phyloP scores from a whole-genome alignment of 2,888 invertebrate genomes.

The Acheta domesticus region DNA sequence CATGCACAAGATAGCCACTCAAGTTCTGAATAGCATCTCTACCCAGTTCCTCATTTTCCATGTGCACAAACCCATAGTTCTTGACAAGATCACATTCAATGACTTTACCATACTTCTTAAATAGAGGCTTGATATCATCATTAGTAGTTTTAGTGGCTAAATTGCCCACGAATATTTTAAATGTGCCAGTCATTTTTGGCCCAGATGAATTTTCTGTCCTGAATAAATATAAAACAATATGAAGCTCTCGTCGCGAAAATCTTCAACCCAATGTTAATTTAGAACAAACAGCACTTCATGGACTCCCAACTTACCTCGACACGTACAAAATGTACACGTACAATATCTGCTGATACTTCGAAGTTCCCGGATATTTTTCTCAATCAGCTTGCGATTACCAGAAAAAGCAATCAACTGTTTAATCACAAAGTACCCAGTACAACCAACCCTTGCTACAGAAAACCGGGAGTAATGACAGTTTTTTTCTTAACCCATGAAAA shows the following conservation, averaged over 20 bases:
- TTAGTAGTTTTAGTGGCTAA: conserved; percentile 87
- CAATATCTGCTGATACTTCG: too few relatives aligned
- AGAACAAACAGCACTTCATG: neutral
- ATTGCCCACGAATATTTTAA: conserved; percentile 98
- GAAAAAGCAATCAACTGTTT: too few relatives aligned
- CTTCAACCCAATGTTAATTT: too few relatives aligned
- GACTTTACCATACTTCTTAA: conserved; percentile 96
- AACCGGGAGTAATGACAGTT: too few relatives aligned
- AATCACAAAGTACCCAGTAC: too few relatives aligned
- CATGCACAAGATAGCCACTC: conserved; percentile 83
- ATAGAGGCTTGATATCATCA: conserved; percentile 84
- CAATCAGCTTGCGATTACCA: too few relatives aligned
- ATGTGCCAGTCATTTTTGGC: conserved; percentile 77
- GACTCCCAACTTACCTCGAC: neutral
- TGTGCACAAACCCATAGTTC: conserved; percentile 98
- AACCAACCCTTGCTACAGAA: too few relatives aligned
- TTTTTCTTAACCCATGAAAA: too few relatives aligned
- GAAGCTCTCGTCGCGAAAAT: neutral
- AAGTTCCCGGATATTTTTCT: too few relatives aligned
- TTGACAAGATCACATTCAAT: conserved; percentile 97
- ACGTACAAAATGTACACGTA: conserved; percentile 18
- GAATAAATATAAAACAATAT: neutral
- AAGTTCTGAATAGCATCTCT: conserved; percentile 86
- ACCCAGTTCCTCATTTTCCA: conserved; percentile 90
- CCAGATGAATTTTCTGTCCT: neutral